These are phyloP conservation scores for Philereme transversata DNA, from an alignment of 2,888 invertebrate genomes.

Conservation along the genomic window DNA sequence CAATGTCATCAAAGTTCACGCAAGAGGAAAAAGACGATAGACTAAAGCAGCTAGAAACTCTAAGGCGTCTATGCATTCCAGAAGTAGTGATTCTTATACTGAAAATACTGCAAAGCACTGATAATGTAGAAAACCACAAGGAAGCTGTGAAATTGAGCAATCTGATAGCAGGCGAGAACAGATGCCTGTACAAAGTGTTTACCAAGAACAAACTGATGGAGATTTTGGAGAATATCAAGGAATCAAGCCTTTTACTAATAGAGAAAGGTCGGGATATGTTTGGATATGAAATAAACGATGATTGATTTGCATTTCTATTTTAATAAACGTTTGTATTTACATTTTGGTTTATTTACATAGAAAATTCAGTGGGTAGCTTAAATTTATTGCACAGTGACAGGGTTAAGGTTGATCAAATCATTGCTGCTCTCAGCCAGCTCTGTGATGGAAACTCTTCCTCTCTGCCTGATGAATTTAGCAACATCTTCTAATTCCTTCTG, in stretches of 20 bases:
- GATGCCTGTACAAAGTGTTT: constrained; percentile 92
- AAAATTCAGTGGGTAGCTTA: constrained; percentile 32
- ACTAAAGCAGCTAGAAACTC: constrained; percentile 87
- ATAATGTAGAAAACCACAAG: constrained; percentile 90
- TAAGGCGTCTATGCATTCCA: constrained; percentile 93
- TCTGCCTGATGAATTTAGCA: constrained; percentile 96
- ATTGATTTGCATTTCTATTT: constrained; percentile 43
- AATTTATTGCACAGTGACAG: constrained; percentile 66
- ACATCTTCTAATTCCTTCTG: constrained; percentile 95
- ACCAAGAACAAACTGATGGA: constrained; percentile 90
- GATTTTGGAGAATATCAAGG: constrained; percentile 89
- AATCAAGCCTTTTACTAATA: constrained; percentile 89
- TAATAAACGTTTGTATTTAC: constrained; percentile 63
- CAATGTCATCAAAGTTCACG: constrained; percentile 71
- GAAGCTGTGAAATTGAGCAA: constrained; percentile 88
- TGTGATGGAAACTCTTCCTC: constrained; percentile 96
- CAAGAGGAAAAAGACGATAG: constrained; percentile 82
- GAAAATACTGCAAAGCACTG: constrained; percentile 90
- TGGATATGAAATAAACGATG: constrained; percentile 85
- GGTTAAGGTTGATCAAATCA: constrained; percentile 92
- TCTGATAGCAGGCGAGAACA: constrained; percentile 90
- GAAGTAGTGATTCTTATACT: constrained; percentile 91
- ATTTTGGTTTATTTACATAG: constrained; percentile 45
- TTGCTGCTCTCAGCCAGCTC: constrained; percentile 98
- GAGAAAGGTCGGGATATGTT: constrained; percentile 92